phyloP scores from a whole-genome alignment of 2,797 vertebrate species.

The Diceros bicornis region DNA sequence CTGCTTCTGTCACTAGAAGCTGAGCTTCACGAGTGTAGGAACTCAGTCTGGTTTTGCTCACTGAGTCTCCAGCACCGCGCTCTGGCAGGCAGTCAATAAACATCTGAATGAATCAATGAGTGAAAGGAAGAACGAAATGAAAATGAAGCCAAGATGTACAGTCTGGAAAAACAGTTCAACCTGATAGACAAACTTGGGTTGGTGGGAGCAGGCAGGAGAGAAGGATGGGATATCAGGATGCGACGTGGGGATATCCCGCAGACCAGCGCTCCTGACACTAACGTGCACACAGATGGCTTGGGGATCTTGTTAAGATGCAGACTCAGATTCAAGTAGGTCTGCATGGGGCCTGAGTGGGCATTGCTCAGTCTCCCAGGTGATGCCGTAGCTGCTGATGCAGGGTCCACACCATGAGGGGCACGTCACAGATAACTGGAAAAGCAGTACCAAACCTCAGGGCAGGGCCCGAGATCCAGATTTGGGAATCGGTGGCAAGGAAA shows the following conservation, averaged over 20 bases:
- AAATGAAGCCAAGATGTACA: not conserved
- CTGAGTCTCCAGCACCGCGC: not conserved
- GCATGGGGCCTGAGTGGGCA: not conserved
- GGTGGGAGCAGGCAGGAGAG: not conserved
- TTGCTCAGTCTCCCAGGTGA: not conserved
- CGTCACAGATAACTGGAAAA: not conserved
- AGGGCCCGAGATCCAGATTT: not conserved
- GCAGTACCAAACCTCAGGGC: not conserved
- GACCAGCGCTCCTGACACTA: not conserved
- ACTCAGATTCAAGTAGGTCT: not conserved
- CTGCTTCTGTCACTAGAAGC: not conserved
- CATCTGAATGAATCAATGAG: not conserved
- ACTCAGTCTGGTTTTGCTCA: not conserved
- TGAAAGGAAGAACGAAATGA: not conserved
- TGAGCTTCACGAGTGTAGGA: not conserved
- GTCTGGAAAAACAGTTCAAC: not conserved
- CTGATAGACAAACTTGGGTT: not conserved
- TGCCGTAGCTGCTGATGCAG: not conserved
- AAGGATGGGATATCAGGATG: rapidly evolving
- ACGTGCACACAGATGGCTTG: rapidly evolving
- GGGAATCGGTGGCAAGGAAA: not conserved
- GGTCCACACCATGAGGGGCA: not conserved
- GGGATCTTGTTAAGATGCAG: not conserved
- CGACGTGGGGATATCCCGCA: rapidly evolving
- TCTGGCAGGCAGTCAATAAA: not conserved